Evolutionary conservation across 2,888 invertebrate genomes (phyloP).

Genomic region (Ecliptopera silaceata): DNA sequence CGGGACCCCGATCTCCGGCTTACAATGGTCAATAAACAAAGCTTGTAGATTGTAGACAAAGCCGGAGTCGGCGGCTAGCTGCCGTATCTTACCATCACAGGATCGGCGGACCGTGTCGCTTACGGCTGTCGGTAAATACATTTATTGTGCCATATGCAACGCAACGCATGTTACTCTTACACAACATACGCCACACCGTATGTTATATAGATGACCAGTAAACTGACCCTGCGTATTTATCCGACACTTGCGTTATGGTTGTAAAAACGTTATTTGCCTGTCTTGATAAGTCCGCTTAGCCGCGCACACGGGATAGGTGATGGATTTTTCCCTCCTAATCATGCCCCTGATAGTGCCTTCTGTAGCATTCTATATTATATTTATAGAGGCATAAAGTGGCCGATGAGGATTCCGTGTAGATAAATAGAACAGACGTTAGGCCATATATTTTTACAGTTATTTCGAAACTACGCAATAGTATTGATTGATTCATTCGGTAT

Average conservation of each 20-base stretch:
- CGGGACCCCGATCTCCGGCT: constrained; percentile 62
- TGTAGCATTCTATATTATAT: no score
- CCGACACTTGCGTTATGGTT: constrained; percentile 11
- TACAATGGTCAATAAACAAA: constrained; percentile 78
- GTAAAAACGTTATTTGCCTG: not conserved
- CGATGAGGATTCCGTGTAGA: no score
- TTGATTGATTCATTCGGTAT: constrained; percentile 4
- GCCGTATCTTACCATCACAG: constrained; percentile 66
- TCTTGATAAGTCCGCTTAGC: no score
- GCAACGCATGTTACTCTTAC: constrained; percentile 35
- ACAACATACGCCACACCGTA: constrained; percentile 22
- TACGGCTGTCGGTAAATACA: constrained; percentile 70
- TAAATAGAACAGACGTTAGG: no score
- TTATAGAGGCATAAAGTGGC: not conserved
- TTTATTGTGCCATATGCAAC: constrained; percentile 69
- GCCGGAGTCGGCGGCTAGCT: constrained; percentile 60
- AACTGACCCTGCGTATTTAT: constrained; percentile 25
- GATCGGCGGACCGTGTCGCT: constrained; percentile 71
- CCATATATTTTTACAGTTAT: not conserved
- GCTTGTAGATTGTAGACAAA: constrained; percentile 70
- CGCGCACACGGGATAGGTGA: no score
- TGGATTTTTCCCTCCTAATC: no score
- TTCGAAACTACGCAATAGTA: not conserved
- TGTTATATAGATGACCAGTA: constrained; percentile 33
- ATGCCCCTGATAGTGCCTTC: no score